Conservation (phyloP, 2,113 vertebrate genomes). For the Pogona vitticeps region DNA sequence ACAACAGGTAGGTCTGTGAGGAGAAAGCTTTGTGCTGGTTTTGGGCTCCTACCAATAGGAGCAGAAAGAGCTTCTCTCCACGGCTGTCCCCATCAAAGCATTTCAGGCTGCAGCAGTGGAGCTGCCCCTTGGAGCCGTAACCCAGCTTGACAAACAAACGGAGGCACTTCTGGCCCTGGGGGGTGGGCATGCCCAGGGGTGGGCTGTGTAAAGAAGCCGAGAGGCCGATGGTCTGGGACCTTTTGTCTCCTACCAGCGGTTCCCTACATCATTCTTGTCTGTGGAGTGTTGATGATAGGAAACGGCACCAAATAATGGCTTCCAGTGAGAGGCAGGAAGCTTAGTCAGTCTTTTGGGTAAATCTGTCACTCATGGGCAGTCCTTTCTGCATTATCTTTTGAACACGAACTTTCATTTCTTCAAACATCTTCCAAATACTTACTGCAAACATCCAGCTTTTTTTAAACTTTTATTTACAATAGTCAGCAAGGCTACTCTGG, state of each 20-base stretch:
- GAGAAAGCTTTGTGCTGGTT: not conserved
- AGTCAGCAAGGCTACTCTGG: not conserved
- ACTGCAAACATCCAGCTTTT: not conserved
- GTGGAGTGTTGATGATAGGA: not conserved
- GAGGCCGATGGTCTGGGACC: not conserved
- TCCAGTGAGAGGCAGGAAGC: not conserved
- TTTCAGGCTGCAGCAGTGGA: accelerated
- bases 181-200: too few species aligned
- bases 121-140: accelerated
- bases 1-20: conserved; percentile 83
- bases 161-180: not conserved
- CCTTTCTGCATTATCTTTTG: not conserved
- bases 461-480: not conserved
- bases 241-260: not conserved
- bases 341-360: not conserved
- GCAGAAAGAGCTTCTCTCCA: not conserved
- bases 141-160: not conserved
- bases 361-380: not conserved
- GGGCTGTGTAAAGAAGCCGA: too few species aligned
- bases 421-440: not conserved
- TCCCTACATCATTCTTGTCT: not conserved
- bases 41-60: not conserved
- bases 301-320: not conserved
- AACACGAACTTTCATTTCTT: not conserved
- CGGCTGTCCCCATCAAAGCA: not conserved